Conservation (phyloP, 2,888 invertebrate species). For the Hemaris fuciformis region DNA sequence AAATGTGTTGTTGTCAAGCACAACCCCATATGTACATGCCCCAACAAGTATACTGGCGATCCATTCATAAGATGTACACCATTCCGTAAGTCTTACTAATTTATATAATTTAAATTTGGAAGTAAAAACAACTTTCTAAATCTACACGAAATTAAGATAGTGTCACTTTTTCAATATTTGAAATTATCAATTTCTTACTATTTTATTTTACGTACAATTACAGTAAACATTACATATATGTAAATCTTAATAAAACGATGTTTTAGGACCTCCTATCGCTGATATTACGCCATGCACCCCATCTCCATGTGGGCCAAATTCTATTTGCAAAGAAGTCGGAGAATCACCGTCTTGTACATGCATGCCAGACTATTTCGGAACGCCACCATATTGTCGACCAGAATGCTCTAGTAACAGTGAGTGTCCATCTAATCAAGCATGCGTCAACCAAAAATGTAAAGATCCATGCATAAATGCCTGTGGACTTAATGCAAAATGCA, state of each 20-base stretch:
- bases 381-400: slow-evolving; percentile 89
- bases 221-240: too few species aligned
- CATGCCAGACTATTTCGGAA: slow-evolving; percentile 84
- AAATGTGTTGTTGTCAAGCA: slow-evolving; percentile 88
- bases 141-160: not conserved
- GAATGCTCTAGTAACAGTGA: slow-evolving; percentile 87
- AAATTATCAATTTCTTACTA: not conserved
- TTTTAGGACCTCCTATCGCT: slow-evolving; percentile 69
- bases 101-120: not conserved
- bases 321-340: slow-evolving; percentile 81
- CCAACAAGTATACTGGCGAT: slow-evolving; percentile 85
- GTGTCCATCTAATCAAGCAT: slow-evolving; percentile 84
- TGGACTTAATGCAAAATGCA: slow-evolving; percentile 86
- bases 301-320: slow-evolving; percentile 85
- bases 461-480: slow-evolving; percentile 87
- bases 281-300: slow-evolving; percentile 84
- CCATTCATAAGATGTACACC: slow-evolving; percentile 87
- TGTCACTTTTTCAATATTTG: not conserved
- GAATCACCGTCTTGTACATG: slow-evolving; percentile 86
- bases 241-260: not conserved
- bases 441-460: slow-evolving; percentile 84
- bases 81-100: slow-evolving; percentile 49
- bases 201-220: not conserved
- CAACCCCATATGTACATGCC: slow-evolving; percentile 88
- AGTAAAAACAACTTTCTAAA: not conserved